Evolutionary conservation across 2,113 vertebrate genomes (phyloP).

Genomic region (Phyllostomus discolor): DNA sequence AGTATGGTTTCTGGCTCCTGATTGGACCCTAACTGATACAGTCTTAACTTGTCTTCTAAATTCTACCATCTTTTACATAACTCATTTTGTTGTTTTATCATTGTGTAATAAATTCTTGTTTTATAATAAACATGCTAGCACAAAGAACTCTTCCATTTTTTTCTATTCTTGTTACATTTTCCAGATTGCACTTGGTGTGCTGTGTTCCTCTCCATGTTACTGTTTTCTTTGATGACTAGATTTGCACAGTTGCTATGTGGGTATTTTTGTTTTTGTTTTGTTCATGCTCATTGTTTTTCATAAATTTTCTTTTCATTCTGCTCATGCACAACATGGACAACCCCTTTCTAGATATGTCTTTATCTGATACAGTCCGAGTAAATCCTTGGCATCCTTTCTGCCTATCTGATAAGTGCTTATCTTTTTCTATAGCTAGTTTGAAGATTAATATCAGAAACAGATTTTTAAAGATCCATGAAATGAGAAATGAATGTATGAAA

Average conservation of each 20-base stretch:
- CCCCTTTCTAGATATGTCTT: background rate
- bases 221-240: background rate
- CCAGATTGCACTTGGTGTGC: background rate
- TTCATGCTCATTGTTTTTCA: background rate
- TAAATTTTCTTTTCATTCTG: background rate
- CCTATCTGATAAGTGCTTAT: background rate
- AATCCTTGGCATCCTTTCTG: background rate
- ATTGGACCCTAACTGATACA: background rate
- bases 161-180: background rate
- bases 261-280: background rate
- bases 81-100: background rate
- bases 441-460: background rate
- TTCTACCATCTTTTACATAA: background rate
- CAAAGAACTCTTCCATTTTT: background rate
- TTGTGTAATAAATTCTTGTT: background rate
- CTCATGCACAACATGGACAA: background rate
- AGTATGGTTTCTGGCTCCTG: background rate
- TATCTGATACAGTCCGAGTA: background rate
- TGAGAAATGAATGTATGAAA: constrained; percentile 20
- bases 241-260: background rate
- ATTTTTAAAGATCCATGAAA: background rate
- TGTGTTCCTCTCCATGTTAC: background rate
- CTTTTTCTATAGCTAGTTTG: background rate
- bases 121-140: background rate
- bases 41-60: background rate